phyloP scores from a whole-genome alignment of 2,113 vertebrate species.

The Syngnathoides biaculeatus region DNA sequence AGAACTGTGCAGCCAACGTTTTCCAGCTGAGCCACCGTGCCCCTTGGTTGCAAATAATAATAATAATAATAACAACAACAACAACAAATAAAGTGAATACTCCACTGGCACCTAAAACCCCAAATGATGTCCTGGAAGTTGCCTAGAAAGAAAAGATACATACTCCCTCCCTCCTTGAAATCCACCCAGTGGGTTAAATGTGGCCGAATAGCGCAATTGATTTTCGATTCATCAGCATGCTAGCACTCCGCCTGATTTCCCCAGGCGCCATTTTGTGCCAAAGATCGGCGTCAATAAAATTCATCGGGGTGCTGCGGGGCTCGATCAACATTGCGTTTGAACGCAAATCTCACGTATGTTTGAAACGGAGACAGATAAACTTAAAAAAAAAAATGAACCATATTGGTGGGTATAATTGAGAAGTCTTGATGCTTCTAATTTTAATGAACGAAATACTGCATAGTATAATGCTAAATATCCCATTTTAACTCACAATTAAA shows the following conservation, averaged over 20 bases:
- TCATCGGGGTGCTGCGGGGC: slow-evolving; percentile 72
- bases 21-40: too few relatives aligned
- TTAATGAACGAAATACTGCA: too few relatives aligned
- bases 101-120: slow-evolving; percentile 69
- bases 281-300: slow-evolving; percentile 83
- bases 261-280: slow-evolving; percentile 76
- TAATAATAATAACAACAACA: too few relatives aligned
- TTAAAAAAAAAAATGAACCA: too few relatives aligned
- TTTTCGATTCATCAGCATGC: slow-evolving; percentile 78
- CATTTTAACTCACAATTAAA: too few relatives aligned
- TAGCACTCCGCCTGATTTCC: slow-evolving; percentile 80
- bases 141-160: slow-evolving; percentile 60
- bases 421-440: too few relatives aligned
- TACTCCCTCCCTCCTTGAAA: slow-evolving; percentile 61
- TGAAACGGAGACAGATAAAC: neutral
- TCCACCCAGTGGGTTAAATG: slow-evolving; percentile 60
- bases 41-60: too few relatives aligned
- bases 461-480: too few relatives aligned
- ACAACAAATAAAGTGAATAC: slow-evolving; percentile 22
- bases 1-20: too few relatives aligned
- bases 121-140: slow-evolving; percentile 64
- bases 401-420: too few relatives aligned
- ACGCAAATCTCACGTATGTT: too few relatives aligned
- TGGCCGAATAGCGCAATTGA: slow-evolving; percentile 77
- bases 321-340: slow-evolving; percentile 78